A percentile compares a stretch with the other conserved stretches of the same genome.
Evolutionary conservation across 1,140 invertebrate genomes (phyloP).

Genomic region (Diachasmimorpha longicaudata): DNA sequence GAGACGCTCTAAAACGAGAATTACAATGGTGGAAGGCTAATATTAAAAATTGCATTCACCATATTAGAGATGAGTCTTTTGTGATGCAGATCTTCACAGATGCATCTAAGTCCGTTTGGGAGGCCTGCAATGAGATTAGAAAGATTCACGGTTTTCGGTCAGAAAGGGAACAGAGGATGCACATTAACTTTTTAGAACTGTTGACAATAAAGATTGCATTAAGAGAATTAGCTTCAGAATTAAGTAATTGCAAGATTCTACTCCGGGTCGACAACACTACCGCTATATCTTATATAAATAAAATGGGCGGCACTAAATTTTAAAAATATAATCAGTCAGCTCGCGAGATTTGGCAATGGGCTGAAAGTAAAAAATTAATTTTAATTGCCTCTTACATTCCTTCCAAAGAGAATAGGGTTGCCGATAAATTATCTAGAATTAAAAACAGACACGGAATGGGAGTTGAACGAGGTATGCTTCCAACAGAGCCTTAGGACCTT

Average conservation of each 20-base stretch:
- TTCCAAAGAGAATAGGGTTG: slow-evolving; percentile 14
- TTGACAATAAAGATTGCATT: slow-evolving; percentile 6
- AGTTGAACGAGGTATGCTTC: neutral
- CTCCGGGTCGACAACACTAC: slow-evolving; percentile 25
- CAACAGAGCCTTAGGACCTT: neutral
- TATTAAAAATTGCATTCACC: neutral
- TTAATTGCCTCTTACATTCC: slow-evolving; percentile 12
- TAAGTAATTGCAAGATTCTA: slow-evolving; percentile 5
- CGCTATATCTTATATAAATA: slow-evolving; percentile 18
- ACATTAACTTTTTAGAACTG: slow-evolving; percentile 24
- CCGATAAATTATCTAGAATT: neutral
- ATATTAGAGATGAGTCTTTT: neutral
- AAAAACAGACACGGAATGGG: slow-evolving; percentile 12
- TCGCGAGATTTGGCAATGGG: slow-evolving; percentile 13
- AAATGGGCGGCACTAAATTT: slow-evolving; percentile 7
- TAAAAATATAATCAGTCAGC: neutral
- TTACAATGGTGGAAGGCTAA: slow-evolving; percentile 22
- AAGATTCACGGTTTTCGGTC: slow-evolving; percentile 18
- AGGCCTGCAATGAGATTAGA: neutral
- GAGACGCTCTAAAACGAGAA: neutral
- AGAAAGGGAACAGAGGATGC: neutral
- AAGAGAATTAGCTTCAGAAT: neutral
- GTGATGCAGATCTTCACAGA: slow-evolving; percentile 12
- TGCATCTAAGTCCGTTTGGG: slow-evolving; percentile 27
- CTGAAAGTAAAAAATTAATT: neutral